Conservation (phyloP, 1,140 invertebrate genomes). For the Vanessa atalanta region DNA sequence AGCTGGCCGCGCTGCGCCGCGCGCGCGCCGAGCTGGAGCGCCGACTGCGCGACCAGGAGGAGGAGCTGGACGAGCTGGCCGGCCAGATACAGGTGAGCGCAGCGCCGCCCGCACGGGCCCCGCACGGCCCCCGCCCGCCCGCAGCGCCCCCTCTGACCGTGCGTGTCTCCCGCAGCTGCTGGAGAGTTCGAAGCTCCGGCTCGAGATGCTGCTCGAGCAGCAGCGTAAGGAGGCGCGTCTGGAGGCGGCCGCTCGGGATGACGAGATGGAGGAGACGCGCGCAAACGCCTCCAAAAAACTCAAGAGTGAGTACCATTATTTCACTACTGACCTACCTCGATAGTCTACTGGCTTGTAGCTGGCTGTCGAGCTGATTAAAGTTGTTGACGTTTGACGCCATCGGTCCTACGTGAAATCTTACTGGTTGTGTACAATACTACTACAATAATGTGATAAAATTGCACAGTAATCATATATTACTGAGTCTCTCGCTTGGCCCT, state of each 20-base stretch:
- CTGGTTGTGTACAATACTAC: too few relatives aligned
- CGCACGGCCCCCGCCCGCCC: too few relatives aligned
- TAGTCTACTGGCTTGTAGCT: background rate
- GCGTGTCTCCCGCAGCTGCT: conserved; percentile 80
- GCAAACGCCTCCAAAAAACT: conserved; percentile 95
- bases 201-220: conserved; percentile 96
- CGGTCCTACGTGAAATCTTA: too few relatives aligned
- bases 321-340: background rate
- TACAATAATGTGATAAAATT: background rate
- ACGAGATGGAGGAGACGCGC: conserved; percentile 95
- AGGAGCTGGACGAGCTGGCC: conserved; percentile 96
- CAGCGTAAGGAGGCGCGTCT: conserved; percentile 93
- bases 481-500: background rate
- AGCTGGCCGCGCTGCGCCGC: conserved; percentile 90
- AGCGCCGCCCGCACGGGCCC: background rate
- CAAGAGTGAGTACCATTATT: conserved; percentile 81
- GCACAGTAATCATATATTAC: background rate
- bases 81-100: conserved; percentile 88
- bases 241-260: conserved; percentile 93
- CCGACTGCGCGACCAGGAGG: conserved; percentile 94
- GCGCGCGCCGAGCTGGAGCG: conserved; percentile 93
- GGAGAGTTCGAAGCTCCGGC: conserved; percentile 92
- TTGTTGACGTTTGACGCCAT: too few relatives aligned
- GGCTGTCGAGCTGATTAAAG: too few relatives aligned
- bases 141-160: too few relatives aligned